Evolutionary conservation across 2,797 vertebrate species (phyloP), one percentile per base, ranked within the genome.

Genomic region (Furcifer pardalis): DNA sequence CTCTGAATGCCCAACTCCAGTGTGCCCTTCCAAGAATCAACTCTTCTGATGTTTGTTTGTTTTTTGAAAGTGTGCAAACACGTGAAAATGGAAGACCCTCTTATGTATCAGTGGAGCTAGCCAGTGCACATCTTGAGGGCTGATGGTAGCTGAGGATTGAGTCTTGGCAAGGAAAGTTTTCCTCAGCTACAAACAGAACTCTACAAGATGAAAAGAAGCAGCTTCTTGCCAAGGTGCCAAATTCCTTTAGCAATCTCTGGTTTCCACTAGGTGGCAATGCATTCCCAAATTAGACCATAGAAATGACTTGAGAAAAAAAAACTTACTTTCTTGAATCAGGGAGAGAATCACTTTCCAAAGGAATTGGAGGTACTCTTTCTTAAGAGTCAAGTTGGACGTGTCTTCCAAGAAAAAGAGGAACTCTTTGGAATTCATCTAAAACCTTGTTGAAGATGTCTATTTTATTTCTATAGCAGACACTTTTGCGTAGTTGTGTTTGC

Each of bases 191-290:
- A 7, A 15, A 40, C 2, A 37, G 63, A 15, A 8, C 35, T 59
- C 59, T 68, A 46, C 46, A 40, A 30, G 9, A 42, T 32, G 32
- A 75, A n/a, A 37, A 1, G 4, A 37, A 10, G 17, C 44, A 13
- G 30, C 9, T 27, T 79, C 30, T 59, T 21, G 7, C 23, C 2
- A 27, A 30, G 42, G 49, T 27, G 32, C n/a, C 9, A 35, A 4
- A 19, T 21, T 32, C 40, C 37, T 19, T 74, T 10, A 69, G 52
- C 27, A 37, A 37, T 12, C 63, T 1, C 1, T 17, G 13, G 15
- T 46, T 44, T 30, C 79, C 84, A 86, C 79, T 46, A 86, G 84
- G 56, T 81, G 73, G 84, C 79, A 25, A 2, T 77, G 72, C 63
- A 35, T 44, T 35, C 49, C 65, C 63, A 77, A 77, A 69, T 37